These are phyloP conservation scores for Drosophila maculinotata DNA, from an alignment of 2,888 invertebrate species.

Conservation along the genomic window DNA sequence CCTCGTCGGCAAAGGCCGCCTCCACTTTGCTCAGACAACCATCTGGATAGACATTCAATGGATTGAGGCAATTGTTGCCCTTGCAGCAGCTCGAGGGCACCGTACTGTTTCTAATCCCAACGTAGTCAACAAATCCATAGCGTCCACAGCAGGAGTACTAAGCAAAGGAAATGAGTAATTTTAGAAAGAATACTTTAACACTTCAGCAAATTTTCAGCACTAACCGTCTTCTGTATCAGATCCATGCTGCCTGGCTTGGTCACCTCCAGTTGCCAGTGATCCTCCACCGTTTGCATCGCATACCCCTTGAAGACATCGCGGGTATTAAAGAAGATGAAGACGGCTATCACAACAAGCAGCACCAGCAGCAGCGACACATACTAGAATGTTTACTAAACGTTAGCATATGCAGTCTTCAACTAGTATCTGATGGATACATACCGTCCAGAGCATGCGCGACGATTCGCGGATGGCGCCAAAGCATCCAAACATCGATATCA, in stretches of 20 bases:
- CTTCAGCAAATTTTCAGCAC: conserved; percentile 2
- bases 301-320: conserved; percentile 74
- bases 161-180: not conserved
- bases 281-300: conserved; percentile 70
- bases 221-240: conserved; percentile 69
- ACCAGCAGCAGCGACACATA: conserved; percentile 71
- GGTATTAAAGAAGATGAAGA: conserved; percentile 65
- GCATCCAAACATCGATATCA: conserved; percentile 80
- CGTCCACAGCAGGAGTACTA: conserved; percentile 82
- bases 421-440: conserved; percentile 27
- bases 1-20: conserved; percentile 75
- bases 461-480: conserved; percentile 79
- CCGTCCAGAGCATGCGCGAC: conserved; percentile 79
- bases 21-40: conserved; percentile 78
- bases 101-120: conserved; percentile 41
- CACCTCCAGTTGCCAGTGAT: conserved; percentile 71
- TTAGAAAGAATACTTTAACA: not conserved
- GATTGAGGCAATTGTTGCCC: conserved; percentile 75
- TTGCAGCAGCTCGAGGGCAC: conserved; percentile 80
- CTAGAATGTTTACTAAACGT: conserved; percentile 33
- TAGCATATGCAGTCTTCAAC: conserved; percentile 5
- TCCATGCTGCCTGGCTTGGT: conserved; percentile 77
- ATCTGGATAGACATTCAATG: conserved; percentile 64
- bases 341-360: conserved; percentile 64
- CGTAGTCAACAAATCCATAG: conserved; percentile 76